Base-by-base conservation (phyloP, 92 coral and sea anemone species). In the Virgularia gustaviana region DNA sequence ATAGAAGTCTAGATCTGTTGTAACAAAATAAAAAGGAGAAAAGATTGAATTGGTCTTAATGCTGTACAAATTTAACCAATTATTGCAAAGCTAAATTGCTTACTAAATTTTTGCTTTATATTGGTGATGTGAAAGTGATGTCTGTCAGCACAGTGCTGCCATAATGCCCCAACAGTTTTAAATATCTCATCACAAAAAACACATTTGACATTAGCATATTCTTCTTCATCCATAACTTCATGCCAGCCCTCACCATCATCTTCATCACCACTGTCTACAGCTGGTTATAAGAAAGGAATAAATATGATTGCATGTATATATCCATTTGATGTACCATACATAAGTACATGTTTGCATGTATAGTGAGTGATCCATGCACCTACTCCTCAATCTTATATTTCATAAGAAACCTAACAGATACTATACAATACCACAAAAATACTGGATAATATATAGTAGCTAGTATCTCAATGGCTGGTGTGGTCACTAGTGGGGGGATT, bases 211-310 rank as follows among this genome's bases (percentile, higher is more conserved):
- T 76, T 70, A 6, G 30, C 43, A 22, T 44, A 74, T 2, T 66
- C 77, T 25, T 73, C 83, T n/a, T 81, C 87, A 23, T 73, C 89
- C 20, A 79, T 83, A 70, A 79, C 54, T 47, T 84, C 96, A 37
- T 86, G 90, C 87, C 95, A 90, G 42, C 63, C 76, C 53, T 85
- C 97, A 25, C 85, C 97, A 56, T 86, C 96, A 78, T n/a, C n/a
- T n/a, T n/a, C n/a, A n/a, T 83, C 85, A 27, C 78, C 97, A 73
- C 95, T 89, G 15, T 80, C 90, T 72, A 82, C 79, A 23, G 66
- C 66, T 52, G 44, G 11, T 10, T 35, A 42, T 60, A n/a, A 55
- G 35, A 27, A 55, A 18, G 2, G 16, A 6, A 36, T 27, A 22
- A 27, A 55, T 33, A 55, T 25, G 10, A 2, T 2, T 1, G 20